Evolutionary conservation across 1,140 invertebrate genomes (phyloP).

Genomic region (Pseudomyrmex sp.): DNA sequence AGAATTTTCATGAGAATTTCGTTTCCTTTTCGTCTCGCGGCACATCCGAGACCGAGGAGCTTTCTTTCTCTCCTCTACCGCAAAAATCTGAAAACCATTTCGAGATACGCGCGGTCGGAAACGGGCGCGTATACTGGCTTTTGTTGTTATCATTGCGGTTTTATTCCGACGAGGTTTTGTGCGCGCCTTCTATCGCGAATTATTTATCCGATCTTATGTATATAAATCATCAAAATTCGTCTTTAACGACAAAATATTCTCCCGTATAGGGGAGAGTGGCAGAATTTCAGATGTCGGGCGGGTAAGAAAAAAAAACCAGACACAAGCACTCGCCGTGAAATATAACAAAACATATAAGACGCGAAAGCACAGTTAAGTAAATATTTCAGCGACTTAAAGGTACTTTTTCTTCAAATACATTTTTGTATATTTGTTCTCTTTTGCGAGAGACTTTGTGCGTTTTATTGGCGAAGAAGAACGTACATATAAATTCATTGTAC

Average conservation of each 20-base stretch:
- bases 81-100: slow-evolving; percentile 80
- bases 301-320: too few relatives aligned
- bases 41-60: background rate
- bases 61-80: slow-evolving; percentile 37
- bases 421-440: too few relatives aligned
- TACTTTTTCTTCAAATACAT: too few relatives aligned
- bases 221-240: background rate
- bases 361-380: too few relatives aligned
- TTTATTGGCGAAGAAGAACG: too few relatives aligned
- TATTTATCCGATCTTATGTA: slow-evolving; percentile 20
- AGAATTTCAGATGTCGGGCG: background rate
- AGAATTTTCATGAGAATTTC: slow-evolving; percentile 61
- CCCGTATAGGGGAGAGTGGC: background rate
- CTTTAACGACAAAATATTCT: background rate
- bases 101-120: slow-evolving; percentile 47
- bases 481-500: background rate
- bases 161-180: slow-evolving; percentile 25
- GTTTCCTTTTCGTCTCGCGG: background rate
- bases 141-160: slow-evolving; percentile 40
- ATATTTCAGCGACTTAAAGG: too few relatives aligned
- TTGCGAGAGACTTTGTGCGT: too few relatives aligned
- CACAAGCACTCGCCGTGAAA: too few relatives aligned
- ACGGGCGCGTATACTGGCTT: slow-evolving; percentile 27
- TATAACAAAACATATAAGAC: too few relatives aligned
- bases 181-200: background rate